Base-by-base conservation (phyloP, 2,113 vertebrate genomes). In the Gila orcuttii region DNA sequence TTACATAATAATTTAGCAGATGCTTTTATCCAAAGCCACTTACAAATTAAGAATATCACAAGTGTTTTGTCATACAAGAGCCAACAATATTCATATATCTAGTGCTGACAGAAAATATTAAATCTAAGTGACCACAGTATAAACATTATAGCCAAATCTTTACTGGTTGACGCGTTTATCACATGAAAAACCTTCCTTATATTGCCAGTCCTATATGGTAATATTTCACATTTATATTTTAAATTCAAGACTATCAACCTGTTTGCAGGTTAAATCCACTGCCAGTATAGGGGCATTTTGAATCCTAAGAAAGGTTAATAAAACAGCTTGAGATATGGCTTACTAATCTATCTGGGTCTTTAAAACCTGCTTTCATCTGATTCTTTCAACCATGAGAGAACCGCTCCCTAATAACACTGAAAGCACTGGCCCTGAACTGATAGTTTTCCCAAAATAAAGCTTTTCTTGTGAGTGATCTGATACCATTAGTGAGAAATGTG, bases 391-490 rank as follows among this genome's bases (percentile, higher is more conserved):
- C 42, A 81, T 81, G 60, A 68, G 60, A 50, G 60, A 80, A 64
- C 36, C 3, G 2, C n/a, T 81, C 42, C 10, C 8, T 50, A 50
- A 66, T 81, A 68, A 47, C 39, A 81, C 60, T 31, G 17, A n/a
- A 81, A 81, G 23, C 60, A 33, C 25, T 68, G 39, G 42, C 39
- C 39, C 62, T 50, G 79, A 81, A 81, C 79, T 68, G 79, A 81
- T 68, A 25, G 59, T 50, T 81, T 81, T 81, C 39, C n/a, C 39
- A 81, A 47, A 81, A 80, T 64, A 80, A 45, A 80, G 39, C 39
- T 33, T 81, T 62, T 50, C 50, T 77, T 28, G 47, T 21, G 39
- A 66, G 39, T 31, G 59, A 39, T 28, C 55, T 79, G 74, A 25
- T 59, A 79, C 45, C 2, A 64, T 82, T 28, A 33, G 79, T 12